Evolutionary conservation across 53 echinoderm and acorn worm genomes (phyloP).

Genomic region (Echinometra lucunter): DNA sequence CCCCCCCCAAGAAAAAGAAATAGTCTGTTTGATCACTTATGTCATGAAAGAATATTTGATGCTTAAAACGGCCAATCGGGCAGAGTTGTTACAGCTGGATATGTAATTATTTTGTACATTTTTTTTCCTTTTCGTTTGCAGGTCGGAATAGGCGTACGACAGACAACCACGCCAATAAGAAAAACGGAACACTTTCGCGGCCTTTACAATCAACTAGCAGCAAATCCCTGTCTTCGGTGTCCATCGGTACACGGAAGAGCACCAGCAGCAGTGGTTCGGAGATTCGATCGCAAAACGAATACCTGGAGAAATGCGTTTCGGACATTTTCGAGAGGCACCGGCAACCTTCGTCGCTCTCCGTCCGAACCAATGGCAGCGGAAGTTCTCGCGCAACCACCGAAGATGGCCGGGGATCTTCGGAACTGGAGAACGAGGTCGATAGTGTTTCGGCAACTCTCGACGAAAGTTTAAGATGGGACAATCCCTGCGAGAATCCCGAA

Average conservation of each 20-base stretch:
- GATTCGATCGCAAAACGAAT: constrained; percentile 55
- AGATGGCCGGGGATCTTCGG: constrained; percentile 23
- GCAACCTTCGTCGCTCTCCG: constrained; percentile 32
- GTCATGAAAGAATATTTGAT: no score
- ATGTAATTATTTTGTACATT: not conserved
- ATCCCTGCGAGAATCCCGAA: constrained; percentile 82
- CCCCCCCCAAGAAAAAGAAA: no score
- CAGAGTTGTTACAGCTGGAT: not conserved
- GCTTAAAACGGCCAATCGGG: not conserved
- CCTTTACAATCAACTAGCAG: constrained; percentile 19
- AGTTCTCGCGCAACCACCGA: not conserved
- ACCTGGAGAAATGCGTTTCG: constrained; percentile 58
- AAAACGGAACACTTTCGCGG: constrained; percentile 23
- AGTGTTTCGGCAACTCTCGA: constrained; percentile 73
- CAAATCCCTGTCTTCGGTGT: constrained; percentile 39
- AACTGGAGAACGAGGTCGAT: constrained; percentile 46
- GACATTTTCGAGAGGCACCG: constrained; percentile 65
- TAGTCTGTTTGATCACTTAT: no score
- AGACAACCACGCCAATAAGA: not conserved
- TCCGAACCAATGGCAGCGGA: constrained; percentile 11
- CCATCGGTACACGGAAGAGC: constrained; percentile 28
- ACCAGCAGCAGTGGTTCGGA: constrained; percentile 51
- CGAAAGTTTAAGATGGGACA: constrained; percentile 94
- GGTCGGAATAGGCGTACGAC: constrained; percentile 19
- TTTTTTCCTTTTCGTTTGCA: constrained; percentile 1